Conservation (phyloP, 2,888 invertebrate species). For the Chymomyza procnemis region DNA sequence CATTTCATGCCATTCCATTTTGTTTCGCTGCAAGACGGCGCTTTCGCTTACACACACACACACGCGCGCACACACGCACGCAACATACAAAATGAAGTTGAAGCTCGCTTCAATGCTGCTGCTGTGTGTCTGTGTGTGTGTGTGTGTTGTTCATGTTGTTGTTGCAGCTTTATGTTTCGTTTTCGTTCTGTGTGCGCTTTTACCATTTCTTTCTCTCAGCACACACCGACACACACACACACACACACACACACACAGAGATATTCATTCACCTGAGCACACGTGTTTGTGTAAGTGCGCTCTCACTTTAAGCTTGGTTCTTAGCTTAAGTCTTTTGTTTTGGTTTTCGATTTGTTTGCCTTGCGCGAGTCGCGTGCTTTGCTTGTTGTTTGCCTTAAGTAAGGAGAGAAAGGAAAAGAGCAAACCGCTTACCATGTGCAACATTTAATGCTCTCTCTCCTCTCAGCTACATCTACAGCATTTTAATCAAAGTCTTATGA, state of each 20-base stretch:
- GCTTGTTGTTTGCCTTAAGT: no score
- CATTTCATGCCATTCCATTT: slow-evolving; percentile 65
- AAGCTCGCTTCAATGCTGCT: slow-evolving; percentile 24
- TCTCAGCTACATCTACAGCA: not conserved
- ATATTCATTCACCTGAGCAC: not conserved
- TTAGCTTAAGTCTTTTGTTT: slow-evolving; percentile 71
- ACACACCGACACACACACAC: not conserved
- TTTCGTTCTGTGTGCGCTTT: slow-evolving; percentile 46
- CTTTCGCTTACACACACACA: slow-evolving; percentile 53
- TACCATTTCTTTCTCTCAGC: slow-evolving; percentile 52
- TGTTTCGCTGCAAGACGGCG: slow-evolving; percentile 56
- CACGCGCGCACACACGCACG: slow-evolving; percentile 8
- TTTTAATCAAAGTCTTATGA: no score
- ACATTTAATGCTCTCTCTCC: slow-evolving; percentile 22
- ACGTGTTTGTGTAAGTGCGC: not conserved
- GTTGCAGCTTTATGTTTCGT: slow-evolving; percentile 2
- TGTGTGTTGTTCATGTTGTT: slow-evolving; percentile 9
- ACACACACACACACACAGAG: not conserved
- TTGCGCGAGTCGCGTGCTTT: no score
- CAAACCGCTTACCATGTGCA: slow-evolving; percentile 51
- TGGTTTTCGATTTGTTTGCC: slow-evolving; percentile 54
- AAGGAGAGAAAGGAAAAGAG: no score
- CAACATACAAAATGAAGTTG: slow-evolving; percentile 16
- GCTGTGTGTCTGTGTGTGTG: slow-evolving; percentile 13
- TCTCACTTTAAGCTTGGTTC: slow-evolving; percentile 57